A percentile compares a stretch with the other conserved stretches of the same genome.
Conservation (phyloP, 2,113 vertebrate genomes). For the Caranx melampygus region DNA sequence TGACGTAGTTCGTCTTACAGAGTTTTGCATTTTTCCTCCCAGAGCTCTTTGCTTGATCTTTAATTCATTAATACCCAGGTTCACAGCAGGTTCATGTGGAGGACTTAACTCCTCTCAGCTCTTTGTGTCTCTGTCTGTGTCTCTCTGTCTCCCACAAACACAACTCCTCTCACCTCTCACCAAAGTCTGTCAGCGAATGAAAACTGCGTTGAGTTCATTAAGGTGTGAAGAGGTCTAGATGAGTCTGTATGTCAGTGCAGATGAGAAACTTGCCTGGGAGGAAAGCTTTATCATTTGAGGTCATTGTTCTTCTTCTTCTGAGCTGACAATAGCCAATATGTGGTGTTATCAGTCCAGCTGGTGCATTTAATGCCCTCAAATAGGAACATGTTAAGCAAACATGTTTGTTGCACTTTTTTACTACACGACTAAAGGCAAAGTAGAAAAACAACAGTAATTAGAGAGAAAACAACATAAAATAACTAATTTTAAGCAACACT, state of each 20-base stretch:
- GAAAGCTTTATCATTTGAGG: neutral
- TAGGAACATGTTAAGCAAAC: neutral
- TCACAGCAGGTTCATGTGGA: constrained; percentile 69
- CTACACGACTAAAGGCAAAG: neutral
- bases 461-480: neutral
- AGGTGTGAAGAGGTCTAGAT: neutral
- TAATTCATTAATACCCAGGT: constrained; percentile 76
- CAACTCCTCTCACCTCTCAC: constrained; percentile 24
- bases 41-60: constrained; percentile 75
- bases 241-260: neutral
- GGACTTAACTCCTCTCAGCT: constrained; percentile 43
- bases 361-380: neutral
- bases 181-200: constrained; percentile 33
- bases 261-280: neutral
- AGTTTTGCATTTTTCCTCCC: constrained; percentile 66
- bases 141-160: constrained; percentile 11
- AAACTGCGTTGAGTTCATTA: constrained; percentile 20
- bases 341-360: neutral
- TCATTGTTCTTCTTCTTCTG: no score
- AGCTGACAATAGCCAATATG: neutral
- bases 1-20: constrained; percentile 59
- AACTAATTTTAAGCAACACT: no score
- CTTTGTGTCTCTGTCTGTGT: constrained; percentile 17
- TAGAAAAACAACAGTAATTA: neutral
- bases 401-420: no score